These are phyloP conservation scores for Papilio xuthus DNA, from an alignment of 1,140 invertebrate genomes.

Conservation along the genomic window DNA sequence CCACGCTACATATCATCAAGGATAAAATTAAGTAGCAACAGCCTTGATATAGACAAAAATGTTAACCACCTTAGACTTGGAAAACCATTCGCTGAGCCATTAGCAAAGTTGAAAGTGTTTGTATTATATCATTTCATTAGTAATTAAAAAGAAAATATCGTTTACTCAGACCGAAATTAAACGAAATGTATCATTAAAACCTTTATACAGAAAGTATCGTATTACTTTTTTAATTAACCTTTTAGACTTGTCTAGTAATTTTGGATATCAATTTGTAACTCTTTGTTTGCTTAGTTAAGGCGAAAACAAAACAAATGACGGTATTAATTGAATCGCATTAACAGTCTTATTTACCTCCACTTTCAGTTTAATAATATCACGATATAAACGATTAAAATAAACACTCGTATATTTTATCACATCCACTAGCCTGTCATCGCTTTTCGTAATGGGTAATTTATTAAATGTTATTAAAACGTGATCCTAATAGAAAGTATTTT, in stretches of 20 bases:
- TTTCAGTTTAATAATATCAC: background rate
- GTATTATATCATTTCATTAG: background rate
- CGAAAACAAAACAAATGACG: slow-evolving; percentile 13
- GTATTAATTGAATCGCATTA: slow-evolving; percentile 20
- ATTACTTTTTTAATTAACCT: background rate
- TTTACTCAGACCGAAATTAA: background rate
- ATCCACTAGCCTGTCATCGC: slow-evolving; percentile 12
- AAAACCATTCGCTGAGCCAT: background rate
- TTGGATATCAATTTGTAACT: slow-evolving; percentile 7
- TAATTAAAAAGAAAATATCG: background rate
- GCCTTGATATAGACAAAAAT: background rate
- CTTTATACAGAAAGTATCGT: background rate
- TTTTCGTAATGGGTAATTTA: slow-evolving; percentile 11
- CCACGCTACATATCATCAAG: slow-evolving; percentile 19
- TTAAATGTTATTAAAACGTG: slow-evolving; percentile 19
- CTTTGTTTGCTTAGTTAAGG: slow-evolving; percentile 12
- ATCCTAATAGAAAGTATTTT: background rate
- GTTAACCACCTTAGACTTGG: background rate
- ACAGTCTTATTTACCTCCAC: slow-evolving; percentile 10
- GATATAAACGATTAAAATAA: slow-evolving; percentile 14
- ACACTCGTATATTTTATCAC: slow-evolving; percentile 18
- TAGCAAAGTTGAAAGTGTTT: background rate
- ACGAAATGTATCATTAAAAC: background rate
- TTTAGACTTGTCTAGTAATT: background rate
- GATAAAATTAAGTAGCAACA: background rate